phyloP scores from a whole-genome alignment of 2,113 vertebrate species.

The Tragelaphus strepsiceros region DNA sequence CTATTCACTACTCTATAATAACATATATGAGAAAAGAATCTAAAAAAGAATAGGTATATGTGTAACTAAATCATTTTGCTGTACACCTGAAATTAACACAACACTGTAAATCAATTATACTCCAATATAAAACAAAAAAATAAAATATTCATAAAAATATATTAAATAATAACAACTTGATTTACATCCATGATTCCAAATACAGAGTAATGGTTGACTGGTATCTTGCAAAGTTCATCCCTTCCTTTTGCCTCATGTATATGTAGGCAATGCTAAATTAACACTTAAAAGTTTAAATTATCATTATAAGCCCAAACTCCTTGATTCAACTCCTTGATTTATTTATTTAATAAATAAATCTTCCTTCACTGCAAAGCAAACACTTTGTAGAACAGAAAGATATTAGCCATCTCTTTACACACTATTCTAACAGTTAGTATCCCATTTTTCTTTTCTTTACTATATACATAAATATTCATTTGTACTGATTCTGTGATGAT shows the following conservation, averaged over 20 bases:
- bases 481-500: background rate
- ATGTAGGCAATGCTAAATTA: background rate
- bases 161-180: conserved; percentile 17
- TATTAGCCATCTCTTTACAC: background rate
- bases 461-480: background rate
- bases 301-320: background rate
- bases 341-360: background rate
- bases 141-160: background rate
- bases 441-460: background rate
- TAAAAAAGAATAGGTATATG: background rate
- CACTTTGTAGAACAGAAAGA: background rate
- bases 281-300: conserved; percentile 1
- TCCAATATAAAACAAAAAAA: background rate
- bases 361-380: background rate
- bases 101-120: background rate
- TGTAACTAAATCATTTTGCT: background rate
- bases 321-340: too few relatives aligned
- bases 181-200: background rate
- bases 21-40: background rate
- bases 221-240: background rate
- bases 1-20: background rate
- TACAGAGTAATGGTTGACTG: background rate
- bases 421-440: background rate
- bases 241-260: background rate
- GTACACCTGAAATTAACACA: background rate